These are phyloP conservation scores for Smithornis capensis DNA, from an alignment of 2,113 vertebrate genomes.

Conservation along the genomic window DNA sequence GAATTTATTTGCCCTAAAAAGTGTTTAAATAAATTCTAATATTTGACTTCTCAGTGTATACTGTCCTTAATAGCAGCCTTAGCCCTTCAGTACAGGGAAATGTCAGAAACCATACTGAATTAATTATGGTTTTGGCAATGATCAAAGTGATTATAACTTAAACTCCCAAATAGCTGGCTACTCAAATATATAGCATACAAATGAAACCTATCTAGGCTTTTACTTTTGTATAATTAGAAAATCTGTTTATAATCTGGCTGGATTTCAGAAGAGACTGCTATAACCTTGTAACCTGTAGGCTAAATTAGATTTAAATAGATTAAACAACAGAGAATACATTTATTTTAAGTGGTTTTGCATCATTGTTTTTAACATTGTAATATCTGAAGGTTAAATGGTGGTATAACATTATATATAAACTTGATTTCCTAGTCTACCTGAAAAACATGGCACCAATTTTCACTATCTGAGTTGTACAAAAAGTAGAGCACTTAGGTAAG, in stretches of 20 bases:
- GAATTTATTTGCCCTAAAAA: not conserved
- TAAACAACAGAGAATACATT: conserved; percentile 11
- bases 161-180: not conserved
- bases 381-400: not conserved
- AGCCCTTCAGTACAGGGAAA: not conserved
- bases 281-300: not conserved
- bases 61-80: not conserved
- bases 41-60: not conserved
- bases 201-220: not conserved
- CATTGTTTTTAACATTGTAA: not conserved
- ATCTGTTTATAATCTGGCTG: conserved; percentile 4
- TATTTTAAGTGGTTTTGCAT: not conserved
- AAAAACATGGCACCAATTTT: not conserved
- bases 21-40: not conserved
- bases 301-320: conserved; percentile 30
- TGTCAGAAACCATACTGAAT: conserved; percentile 11
- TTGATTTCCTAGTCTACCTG: not conserved
- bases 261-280: not conserved
- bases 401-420: not conserved
- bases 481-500: not conserved
- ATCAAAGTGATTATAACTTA: not conserved
- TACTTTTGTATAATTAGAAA: conserved; percentile 17
- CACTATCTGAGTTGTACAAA: not conserved
- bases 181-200: not conserved
- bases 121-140: conserved; percentile 22